phyloP scores from a whole-genome alignment of 2,797 vertebrate species.

The Crocidura indochinensis region DNA sequence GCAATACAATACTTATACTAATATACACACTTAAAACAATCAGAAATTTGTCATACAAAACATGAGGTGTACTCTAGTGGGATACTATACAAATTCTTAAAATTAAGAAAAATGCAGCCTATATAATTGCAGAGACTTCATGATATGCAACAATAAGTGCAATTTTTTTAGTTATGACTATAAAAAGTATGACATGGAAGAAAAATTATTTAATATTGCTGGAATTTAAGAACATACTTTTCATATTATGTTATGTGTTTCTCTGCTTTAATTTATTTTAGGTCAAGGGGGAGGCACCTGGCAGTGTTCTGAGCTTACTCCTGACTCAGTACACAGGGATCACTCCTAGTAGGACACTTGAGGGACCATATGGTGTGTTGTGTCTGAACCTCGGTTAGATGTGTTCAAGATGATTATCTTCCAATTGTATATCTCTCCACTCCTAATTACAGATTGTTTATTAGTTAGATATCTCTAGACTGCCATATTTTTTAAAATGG shows the following conservation, averaged over 20 bases:
- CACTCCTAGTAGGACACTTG: too few relatives aligned
- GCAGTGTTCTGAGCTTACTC: too few relatives aligned
- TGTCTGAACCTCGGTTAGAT: too few relatives aligned
- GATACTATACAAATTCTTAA: background rate
- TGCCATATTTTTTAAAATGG: background rate
- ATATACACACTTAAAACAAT: background rate
- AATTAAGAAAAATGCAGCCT: background rate
- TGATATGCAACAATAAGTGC: background rate
- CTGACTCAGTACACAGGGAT: too few relatives aligned
- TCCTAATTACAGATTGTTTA: too few relatives aligned
- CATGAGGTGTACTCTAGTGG: background rate
- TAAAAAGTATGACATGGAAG: background rate
- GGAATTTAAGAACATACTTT: background rate
- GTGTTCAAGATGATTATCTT: too few relatives aligned
- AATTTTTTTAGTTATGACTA: too few relatives aligned
- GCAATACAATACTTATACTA: background rate
- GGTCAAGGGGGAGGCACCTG: too few relatives aligned
- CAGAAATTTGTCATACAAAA: conserved; percentile 16
- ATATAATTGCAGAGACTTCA: background rate
- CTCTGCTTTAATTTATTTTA: too few relatives aligned
- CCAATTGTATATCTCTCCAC: too few relatives aligned
- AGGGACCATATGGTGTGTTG: too few relatives aligned
- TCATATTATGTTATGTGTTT: too few relatives aligned
- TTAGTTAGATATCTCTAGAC: background rate
- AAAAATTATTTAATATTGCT: background rate